Percentiles rank a stretch among this genome's conserved stretches.
Evolutionary conservation across 2,888 invertebrate genomes (phyloP).

Genomic region (Sycophila texana): DNA sequence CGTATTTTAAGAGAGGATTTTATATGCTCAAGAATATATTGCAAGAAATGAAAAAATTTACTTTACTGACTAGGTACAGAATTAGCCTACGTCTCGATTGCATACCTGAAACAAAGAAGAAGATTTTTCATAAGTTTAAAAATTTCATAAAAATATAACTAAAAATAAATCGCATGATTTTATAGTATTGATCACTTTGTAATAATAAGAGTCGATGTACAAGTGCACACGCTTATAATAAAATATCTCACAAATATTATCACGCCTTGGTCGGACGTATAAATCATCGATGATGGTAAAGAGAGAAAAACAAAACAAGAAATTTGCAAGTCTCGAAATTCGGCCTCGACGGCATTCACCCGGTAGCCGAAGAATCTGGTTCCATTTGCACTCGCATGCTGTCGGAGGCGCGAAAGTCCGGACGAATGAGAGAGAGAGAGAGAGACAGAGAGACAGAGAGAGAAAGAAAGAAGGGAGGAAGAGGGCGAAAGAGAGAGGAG

Average conservation of each 20-base stretch:
- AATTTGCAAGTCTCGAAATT: constrained; percentile 8
- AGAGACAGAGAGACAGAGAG: constrained; percentile 20
- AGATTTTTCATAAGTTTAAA: constrained; percentile 19
- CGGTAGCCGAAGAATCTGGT: constrained; percentile 5
- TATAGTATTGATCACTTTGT: too few species aligned
- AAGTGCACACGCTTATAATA: neutral
- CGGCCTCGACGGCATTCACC: neutral
- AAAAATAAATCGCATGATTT: neutral
- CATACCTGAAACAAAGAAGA: constrained; percentile 47
- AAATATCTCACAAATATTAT: constrained; percentile 10
- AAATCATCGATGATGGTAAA: constrained; percentile 26
- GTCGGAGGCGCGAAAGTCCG: neutral
- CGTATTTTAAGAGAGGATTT: too few species aligned
- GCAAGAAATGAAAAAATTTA: too few species aligned
- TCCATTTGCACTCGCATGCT: constrained; percentile 3
- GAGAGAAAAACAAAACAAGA: neutral
- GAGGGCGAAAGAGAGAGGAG: constrained; percentile 36
- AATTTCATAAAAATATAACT: neutral
- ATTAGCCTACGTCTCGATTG: neutral
- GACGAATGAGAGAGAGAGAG: constrained; percentile 19
- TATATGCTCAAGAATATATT: too few species aligned
- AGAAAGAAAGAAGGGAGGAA: constrained; percentile 28
- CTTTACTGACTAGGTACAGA: too few species aligned
- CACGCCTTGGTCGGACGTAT: constrained; percentile 11
- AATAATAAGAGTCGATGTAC: too few species aligned